These are phyloP conservation scores for Pitangus sulphuratus DNA, from an alignment of 2,797 vertebrate species.

Conservation along the genomic window DNA sequence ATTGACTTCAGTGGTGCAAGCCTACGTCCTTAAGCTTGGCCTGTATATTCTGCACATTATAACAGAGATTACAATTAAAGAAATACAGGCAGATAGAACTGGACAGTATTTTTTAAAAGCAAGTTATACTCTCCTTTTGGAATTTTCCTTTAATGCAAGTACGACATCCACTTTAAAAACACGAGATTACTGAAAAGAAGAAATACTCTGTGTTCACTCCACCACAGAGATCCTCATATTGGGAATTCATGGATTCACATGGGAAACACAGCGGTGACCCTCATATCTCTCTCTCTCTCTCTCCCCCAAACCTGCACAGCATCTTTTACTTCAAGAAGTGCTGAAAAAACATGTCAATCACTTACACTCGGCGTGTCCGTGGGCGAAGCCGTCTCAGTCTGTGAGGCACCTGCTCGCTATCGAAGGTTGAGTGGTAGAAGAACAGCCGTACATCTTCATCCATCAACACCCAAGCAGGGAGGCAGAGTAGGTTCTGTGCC, in stretches of 20 bases:
- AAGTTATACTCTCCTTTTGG: not conserved
- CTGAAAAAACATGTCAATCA: not conserved
- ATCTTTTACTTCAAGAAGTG: not conserved
- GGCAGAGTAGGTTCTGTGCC: constrained; percentile 84
- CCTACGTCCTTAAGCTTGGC: not conserved
- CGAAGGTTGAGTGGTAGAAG: constrained; percentile 89
- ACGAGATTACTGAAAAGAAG: not conserved
- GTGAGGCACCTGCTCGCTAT: constrained; percentile 84
- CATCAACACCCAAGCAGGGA: constrained; percentile 88
- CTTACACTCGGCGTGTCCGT: constrained; percentile 91
- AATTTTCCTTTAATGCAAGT: not conserved
- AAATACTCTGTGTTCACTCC: not conserved
- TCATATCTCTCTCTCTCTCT: not conserved
- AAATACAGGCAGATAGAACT: not conserved
- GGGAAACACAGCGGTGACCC: not conserved
- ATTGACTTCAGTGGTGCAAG: not conserved
- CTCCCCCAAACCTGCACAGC: not conserved
- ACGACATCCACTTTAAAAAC: not conserved
- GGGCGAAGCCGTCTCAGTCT: constrained; percentile 90
- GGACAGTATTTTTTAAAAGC: not conserved
- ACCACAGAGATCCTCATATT: not conserved
- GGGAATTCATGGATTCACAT: not conserved
- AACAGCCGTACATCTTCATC: constrained; percentile 90
- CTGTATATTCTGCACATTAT: not conserved
- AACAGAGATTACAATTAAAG: not conserved